Evolutionary conservation across 2,888 invertebrate species (phyloP).

Genomic region (Nomada flava): DNA sequence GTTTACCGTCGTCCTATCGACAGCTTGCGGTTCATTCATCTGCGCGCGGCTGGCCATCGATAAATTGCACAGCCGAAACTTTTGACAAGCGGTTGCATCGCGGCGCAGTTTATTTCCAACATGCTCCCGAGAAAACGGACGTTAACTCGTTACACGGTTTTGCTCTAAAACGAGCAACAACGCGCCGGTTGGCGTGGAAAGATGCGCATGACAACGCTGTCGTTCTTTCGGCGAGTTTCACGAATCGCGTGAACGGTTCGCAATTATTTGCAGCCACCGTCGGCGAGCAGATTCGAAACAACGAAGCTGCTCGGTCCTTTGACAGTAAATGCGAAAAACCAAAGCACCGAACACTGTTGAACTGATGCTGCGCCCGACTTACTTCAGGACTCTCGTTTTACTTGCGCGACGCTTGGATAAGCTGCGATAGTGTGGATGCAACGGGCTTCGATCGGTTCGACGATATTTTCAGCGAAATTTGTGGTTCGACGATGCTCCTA

Average conservation of each 20-base stretch:
- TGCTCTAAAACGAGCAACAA: slow-evolving; percentile 63
- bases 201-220: slow-evolving; percentile 39
- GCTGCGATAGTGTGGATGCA: not conserved
- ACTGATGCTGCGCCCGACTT: slow-evolving; percentile 21
- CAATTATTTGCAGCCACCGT: slow-evolving; percentile 48
- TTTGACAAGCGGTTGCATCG: slow-evolving; percentile 57
- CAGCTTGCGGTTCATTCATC: slow-evolving; percentile 12
- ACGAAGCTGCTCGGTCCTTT: slow-evolving; percentile 7
- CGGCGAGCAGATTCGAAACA: slow-evolving; percentile 34
- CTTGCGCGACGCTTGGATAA: not conserved
- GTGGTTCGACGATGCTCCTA: too few species aligned
- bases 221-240: slow-evolving; percentile 37
- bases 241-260: slow-evolving; percentile 33
- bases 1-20: slow-evolving; percentile 29
- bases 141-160: slow-evolving; percentile 68
- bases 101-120: slow-evolving; percentile 43
- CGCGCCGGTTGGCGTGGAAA: slow-evolving; percentile 24
- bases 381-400: not conserved
- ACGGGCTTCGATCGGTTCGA: not conserved
- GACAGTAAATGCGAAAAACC: slow-evolving; percentile 15
- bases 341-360: slow-evolving; percentile 2
- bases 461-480: too few species aligned
- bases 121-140: slow-evolving; percentile 45
- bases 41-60: slow-evolving; percentile 1
- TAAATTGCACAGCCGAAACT: slow-evolving; percentile 48